Base-by-base conservation (phyloP, 2,113 vertebrate genomes). In the Dendropsophus ebraccatus region DNA sequence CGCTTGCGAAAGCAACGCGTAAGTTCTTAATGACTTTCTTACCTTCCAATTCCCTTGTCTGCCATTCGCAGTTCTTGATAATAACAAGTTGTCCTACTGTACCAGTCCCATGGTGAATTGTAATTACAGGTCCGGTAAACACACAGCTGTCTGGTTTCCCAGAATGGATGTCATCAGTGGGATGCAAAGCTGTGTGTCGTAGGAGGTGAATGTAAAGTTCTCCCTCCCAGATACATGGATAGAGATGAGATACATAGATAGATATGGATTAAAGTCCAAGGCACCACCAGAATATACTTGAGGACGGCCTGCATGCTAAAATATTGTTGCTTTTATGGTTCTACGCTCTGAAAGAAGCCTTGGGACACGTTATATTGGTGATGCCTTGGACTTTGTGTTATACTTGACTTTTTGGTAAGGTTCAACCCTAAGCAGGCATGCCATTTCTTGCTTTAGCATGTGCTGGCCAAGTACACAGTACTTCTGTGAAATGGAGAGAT, bases 61-160 rank as follows among this genome's bases (percentile, higher is more conserved):
- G 77, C 54, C 9, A 17, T 45, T 80, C 45, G 13, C 54, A 41
- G 23, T 11, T 25, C 32, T 52, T 79, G 77, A 58, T 79, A 25
- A 79, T 79, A 58, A 60, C 12, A 56, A 58, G 77, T 37, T 45
- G 35, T 10, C 41, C 13, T 45, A 80, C 32, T 62, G 23, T 62
- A 60, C 54, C 5, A 25, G 54, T 81, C 56, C 37, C 78, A 47
- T 13, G n/a, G 56, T 4, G 35, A 5, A n/a, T 80, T 41, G 77
- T 81, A 49, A 81, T 81, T 28, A 62, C 5, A 47, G 56, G 23
- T 81, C 56, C 58, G 25, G 56, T 65, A 81, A 81, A 78, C 75
- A 54, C 23, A 47, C 21, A 47, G 77, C 54, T 25, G 35, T 47
- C 9, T 4, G 23, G 10, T 41, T 79, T 65, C 56, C 56, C 56